Conservation (phyloP, 2,113 vertebrate species). For the Dunckerocampus dactyliophorus region DNA sequence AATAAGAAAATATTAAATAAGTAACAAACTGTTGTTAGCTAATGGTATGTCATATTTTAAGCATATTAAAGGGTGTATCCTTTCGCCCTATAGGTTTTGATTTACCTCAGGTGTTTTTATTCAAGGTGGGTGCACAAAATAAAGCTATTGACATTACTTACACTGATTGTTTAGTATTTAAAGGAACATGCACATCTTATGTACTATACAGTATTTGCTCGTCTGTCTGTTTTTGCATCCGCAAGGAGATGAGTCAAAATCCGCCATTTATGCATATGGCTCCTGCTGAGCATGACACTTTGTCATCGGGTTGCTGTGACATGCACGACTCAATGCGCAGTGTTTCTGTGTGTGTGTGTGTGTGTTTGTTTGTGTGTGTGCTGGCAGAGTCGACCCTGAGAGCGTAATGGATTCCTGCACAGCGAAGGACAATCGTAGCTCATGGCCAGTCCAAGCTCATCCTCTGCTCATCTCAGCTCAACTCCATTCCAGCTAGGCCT, state of each 20-base stretch:
- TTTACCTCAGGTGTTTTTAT: too few species aligned
- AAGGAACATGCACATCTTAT: too few species aligned
- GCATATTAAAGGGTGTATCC: too few species aligned
- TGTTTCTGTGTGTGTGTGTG: slow-evolving; percentile 35
- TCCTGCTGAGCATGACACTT: slow-evolving; percentile 46
- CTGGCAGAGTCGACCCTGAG: slow-evolving; percentile 60
- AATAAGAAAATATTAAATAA: too few species aligned
- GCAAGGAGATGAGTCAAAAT: slow-evolving; percentile 45
- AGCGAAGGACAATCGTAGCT: slow-evolving; percentile 70
- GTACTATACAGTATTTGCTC: too few species aligned
- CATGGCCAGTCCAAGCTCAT: slow-evolving; percentile 64
- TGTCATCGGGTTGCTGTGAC: slow-evolving; percentile 52
- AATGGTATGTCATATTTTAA: too few species aligned
- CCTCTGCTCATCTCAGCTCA: slow-evolving; percentile 65
- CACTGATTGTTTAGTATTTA: too few species aligned
- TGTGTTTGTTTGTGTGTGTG: slow-evolving; percentile 27
- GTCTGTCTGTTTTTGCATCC: slow-evolving; percentile 24
- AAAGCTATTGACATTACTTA: too few species aligned
- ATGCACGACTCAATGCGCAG: slow-evolving; percentile 41
- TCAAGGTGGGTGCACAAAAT: too few species aligned
- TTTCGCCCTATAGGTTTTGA: too few species aligned
- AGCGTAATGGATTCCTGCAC: slow-evolving; percentile 65
- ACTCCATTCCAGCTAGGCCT: slow-evolving; percentile 58
- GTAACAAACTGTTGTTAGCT: too few species aligned
- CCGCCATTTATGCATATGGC: slow-evolving; percentile 52